Percentiles rank a stretch among this genome's conserved stretches.
These are phyloP conservation scores for Alentia gelatinosa DNA, from an alignment of 2,888 invertebrate genomes.

Conservation along the genomic window DNA sequence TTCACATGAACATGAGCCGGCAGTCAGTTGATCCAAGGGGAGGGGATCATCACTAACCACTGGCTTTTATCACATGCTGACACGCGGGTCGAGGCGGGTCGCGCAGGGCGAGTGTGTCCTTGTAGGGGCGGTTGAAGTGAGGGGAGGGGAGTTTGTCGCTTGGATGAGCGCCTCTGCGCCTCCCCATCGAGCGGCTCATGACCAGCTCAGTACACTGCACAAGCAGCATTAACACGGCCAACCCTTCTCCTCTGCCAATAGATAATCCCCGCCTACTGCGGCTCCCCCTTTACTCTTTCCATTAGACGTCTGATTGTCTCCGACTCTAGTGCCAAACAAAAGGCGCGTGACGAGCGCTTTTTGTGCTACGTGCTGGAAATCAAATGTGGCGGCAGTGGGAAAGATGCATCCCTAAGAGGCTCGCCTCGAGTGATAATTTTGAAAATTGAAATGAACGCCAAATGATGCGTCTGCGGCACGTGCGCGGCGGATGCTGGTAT, in stretches of 20 bases:
- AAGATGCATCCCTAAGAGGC: background rate
- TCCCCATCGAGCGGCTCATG: background rate
- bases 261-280: background rate
- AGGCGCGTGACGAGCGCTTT: background rate
- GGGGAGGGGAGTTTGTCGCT: background rate
- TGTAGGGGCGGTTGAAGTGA: background rate
- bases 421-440: background rate
- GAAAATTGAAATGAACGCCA: constrained; percentile 17
- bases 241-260: background rate
- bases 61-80: background rate
- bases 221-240: background rate
- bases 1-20: background rate
- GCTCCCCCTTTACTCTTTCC: background rate
- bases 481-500: background rate
- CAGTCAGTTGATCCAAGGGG: background rate
- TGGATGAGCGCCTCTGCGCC: background rate
- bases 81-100: background rate
- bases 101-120: background rate
- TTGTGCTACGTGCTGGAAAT: background rate
- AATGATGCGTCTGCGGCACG: background rate
- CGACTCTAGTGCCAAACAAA: constrained; percentile 1
- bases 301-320: background rate
- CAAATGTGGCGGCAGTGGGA: background rate
- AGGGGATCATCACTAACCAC: background rate
- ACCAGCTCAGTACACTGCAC: background rate